A percentile compares a stretch with the other conserved stretches of the same genome.
These are phyloP conservation scores for Eilema sororculum DNA, from an alignment of 2,888 invertebrate genomes.

Conservation along the genomic window DNA sequence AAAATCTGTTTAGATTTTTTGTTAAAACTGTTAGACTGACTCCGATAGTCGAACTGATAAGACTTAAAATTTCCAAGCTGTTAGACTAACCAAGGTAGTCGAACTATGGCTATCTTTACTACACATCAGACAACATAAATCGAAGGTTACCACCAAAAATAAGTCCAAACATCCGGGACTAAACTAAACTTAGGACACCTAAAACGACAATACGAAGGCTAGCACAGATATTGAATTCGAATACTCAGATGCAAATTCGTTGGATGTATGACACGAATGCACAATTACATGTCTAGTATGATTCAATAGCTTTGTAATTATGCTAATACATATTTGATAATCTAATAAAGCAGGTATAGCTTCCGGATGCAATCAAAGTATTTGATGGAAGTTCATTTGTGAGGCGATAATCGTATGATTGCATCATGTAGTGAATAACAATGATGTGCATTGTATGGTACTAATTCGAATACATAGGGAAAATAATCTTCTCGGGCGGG, in stretches of 20 bases:
- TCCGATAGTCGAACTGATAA: too few relatives aligned
- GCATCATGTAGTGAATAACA: slow-evolving; percentile 19
- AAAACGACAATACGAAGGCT: slow-evolving; percentile 36
- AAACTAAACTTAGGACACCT: slow-evolving; percentile 37
- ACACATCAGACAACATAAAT: background rate
- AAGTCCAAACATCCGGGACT: slow-evolving; percentile 33
- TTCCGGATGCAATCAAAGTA: slow-evolving; percentile 30
- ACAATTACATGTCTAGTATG: slow-evolving; percentile 37
- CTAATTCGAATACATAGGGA: too few relatives aligned
- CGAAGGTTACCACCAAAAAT: slow-evolving; percentile 42
- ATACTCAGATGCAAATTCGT: slow-evolving; percentile 43
- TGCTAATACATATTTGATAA: slow-evolving; percentile 28
- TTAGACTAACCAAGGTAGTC: too few relatives aligned
- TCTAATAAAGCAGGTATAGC: slow-evolving; percentile 25
- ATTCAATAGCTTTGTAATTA: slow-evolving; percentile 30
- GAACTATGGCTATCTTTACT: background rate
- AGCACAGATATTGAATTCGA: slow-evolving; percentile 31
- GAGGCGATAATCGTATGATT: slow-evolving; percentile 8
- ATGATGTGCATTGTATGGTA: background rate
- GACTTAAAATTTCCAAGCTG: too few relatives aligned
- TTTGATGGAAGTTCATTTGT: slow-evolving; percentile 11
- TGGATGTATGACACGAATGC: slow-evolving; percentile 42
- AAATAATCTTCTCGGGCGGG: too few relatives aligned
- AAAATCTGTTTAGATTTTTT: too few relatives aligned
- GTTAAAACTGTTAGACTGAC: too few relatives aligned